Percentiles rank a stretch among this genome's conserved stretches.
Conservation (phyloP, 2,797 vertebrate genomes). For the Decapterus maruadsi region DNA sequence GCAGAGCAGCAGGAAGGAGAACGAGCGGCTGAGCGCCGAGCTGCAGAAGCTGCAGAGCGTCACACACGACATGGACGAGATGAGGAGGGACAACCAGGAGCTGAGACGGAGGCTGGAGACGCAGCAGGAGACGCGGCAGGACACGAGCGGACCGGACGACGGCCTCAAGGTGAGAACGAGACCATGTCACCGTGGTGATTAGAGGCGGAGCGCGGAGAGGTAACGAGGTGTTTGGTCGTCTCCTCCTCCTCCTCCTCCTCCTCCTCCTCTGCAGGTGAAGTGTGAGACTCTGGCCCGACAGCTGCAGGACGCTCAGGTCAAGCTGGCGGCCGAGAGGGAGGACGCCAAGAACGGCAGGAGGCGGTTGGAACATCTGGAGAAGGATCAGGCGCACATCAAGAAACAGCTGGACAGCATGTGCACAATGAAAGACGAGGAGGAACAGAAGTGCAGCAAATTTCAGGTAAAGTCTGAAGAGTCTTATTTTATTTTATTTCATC, state of each 20-base stretch:
- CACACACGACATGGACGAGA: constrained; percentile 40
- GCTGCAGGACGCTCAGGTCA: constrained; percentile 60
- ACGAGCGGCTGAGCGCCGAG: constrained; percentile 66
- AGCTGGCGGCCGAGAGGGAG: constrained; percentile 64
- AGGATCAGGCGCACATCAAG: constrained; percentile 41
- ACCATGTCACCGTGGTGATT: too few species aligned
- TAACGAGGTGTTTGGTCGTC: too few species aligned
- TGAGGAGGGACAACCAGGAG: constrained; percentile 69
- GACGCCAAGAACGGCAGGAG: constrained; percentile 11
- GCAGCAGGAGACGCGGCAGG: constrained; percentile 32
- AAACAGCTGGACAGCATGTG: constrained; percentile 44
- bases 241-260: too few species aligned
- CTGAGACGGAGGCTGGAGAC: constrained; percentile 54
- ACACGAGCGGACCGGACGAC: constrained; percentile 12
- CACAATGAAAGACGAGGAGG: accelerated
- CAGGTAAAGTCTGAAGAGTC: constrained; percentile 64
- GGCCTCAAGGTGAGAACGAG: constrained; percentile 60
- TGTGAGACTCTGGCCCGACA: constrained; percentile 58
- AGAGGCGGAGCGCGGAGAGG: too few species aligned
- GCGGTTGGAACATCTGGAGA: constrained; percentile 26
- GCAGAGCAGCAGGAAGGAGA: constrained; percentile 78
- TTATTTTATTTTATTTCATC: too few species aligned
- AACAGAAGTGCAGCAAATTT: constrained; percentile 35
- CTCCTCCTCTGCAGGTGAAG: constrained; percentile 44
- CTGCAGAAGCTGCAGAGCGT: constrained; percentile 56